Base-by-base conservation (phyloP, 2,797 vertebrate genomes). In the Sebastes nivosus region DNA sequence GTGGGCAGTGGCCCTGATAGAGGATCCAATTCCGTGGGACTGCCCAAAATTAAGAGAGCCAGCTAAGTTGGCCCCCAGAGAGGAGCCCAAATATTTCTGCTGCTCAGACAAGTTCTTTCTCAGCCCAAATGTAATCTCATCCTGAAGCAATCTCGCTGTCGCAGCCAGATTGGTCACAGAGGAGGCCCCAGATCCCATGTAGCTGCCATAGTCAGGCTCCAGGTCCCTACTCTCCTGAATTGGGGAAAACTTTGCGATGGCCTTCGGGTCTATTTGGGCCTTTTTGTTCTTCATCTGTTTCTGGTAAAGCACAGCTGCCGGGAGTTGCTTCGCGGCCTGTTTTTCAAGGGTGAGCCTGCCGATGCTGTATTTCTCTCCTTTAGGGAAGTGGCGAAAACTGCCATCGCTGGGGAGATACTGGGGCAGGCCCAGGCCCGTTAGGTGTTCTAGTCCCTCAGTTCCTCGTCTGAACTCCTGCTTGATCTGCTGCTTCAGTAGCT, bases 221-320 rank as follows among this genome's bases (percentile, higher is more conserved):
- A 99, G 93, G 85, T 99, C 98, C 89, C 97, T 97, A 88, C 94
- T 98, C 90, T 99, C 99, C 87, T 99, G 98, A 86, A 99, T 99
- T 32, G 98, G 98, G 57, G 98, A 99, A 95, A 97, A 99, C 91
- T 99, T 99, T 10, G 97, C 97, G 60, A 99, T 95, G 90, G 92
- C 89, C 29, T 99, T 99, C 4, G 97, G 97, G 80, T 99, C 98
- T 88, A 99, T 96, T 67, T 97, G 82, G 77, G 97, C 94, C 85
- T 99, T 99, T 95, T 99, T 99, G 88, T 98, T 98, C 87, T 99
- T 99, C 79, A 98, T 96, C 79, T 99, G 98, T 92, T 99, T 99
- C 89, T 99, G 98, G 88, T 99, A 99, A 67, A 99, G 96, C 63
- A 99, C 96, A 50, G 98, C 97, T 32, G 98, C 96, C 72, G 98